These are phyloP conservation scores for Argynnis bischoffii DNA, from an alignment of 2,888 invertebrate species.

Conservation along the genomic window DNA sequence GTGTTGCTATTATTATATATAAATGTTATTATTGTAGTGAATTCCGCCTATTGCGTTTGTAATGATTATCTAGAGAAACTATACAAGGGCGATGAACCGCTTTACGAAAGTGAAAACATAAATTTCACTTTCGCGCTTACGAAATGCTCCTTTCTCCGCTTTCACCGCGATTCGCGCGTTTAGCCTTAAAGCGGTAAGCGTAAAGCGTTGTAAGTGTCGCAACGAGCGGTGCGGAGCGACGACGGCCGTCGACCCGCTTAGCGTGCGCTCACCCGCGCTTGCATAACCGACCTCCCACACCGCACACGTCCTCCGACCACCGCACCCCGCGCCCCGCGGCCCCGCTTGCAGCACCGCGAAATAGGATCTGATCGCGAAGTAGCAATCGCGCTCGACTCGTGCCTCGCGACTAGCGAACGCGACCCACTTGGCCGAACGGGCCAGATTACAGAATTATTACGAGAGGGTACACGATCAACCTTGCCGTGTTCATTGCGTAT, in stretches of 20 bases:
- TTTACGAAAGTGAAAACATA: slow-evolving; percentile 79
- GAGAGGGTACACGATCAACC: slow-evolving; percentile 59
- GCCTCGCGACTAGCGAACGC: slow-evolving; percentile 48
- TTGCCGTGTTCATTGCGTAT: slow-evolving; percentile 70
- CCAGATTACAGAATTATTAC: slow-evolving; percentile 43
- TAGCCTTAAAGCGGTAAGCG: slow-evolving; percentile 42
- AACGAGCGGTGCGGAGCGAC: slow-evolving; percentile 60
- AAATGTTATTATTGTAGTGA: slow-evolving; percentile 10
- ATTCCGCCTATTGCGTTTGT: slow-evolving; percentile 9
- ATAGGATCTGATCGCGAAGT: slow-evolving; percentile 65
- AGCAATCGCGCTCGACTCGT: slow-evolving; percentile 44
- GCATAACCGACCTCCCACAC: slow-evolving; percentile 76
- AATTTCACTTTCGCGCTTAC: slow-evolving; percentile 81
- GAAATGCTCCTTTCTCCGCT: slow-evolving; percentile 81
- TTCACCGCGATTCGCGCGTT: slow-evolving; percentile 63
- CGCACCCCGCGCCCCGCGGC: slow-evolving; percentile 40
- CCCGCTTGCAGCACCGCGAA: slow-evolving; percentile 51
- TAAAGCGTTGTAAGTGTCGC: slow-evolving; percentile 61
- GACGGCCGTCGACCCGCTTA: slow-evolving; percentile 86
- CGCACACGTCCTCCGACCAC: slow-evolving; percentile 43
- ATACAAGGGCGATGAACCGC: slow-evolving; percentile 62
- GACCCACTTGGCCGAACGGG: slow-evolving; percentile 63
- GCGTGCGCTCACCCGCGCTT: slow-evolving; percentile 85
- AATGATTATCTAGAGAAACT: slow-evolving; percentile 31
- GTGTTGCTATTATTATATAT: not conserved